Conservation (phyloP, 2,113 vertebrate genomes). For the Microtus pennsylvanicus region DNA sequence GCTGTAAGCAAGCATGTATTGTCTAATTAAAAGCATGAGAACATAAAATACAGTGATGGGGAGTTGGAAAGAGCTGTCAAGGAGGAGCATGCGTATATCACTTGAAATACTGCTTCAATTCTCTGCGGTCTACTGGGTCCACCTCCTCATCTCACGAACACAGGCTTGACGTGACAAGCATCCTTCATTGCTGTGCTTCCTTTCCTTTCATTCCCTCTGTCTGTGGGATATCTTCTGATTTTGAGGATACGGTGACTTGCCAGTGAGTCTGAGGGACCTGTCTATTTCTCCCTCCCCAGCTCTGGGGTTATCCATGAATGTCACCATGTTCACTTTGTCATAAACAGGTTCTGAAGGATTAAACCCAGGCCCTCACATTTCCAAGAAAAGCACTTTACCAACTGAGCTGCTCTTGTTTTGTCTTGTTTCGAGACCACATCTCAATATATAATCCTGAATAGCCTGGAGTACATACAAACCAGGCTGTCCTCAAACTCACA, state of each 20-base stretch:
- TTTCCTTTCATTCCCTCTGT: slow-evolving; percentile 43
- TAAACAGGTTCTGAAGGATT: not conserved
- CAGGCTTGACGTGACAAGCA: slow-evolving; percentile 30
- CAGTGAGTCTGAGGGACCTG: not conserved
- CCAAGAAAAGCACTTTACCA: not conserved
- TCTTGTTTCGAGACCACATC: not conserved
- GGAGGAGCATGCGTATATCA: slow-evolving; percentile 57
- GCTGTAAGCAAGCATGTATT: slow-evolving; percentile 65
- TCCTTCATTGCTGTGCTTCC: slow-evolving; percentile 40
- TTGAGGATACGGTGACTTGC: too few species aligned
- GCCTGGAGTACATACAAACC: not conserved
- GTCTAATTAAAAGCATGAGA: slow-evolving; percentile 72
- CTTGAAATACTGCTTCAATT: slow-evolving; percentile 73
- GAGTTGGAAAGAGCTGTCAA: slow-evolving; percentile 62
- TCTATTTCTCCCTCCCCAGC: too few species aligned
- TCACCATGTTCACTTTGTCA: not conserved
- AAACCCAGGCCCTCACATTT: too few species aligned
- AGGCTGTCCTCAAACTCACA: not conserved
- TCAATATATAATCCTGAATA: not conserved
- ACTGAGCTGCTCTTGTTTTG: not conserved
- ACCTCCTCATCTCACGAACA: slow-evolving; percentile 34
- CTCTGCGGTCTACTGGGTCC: slow-evolving; percentile 37
- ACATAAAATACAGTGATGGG: slow-evolving; percentile 66
- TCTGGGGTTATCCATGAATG: not conserved
- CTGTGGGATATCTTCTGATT: not conserved